Percentiles rank a stretch among this genome's conserved stretches.
Conservation (phyloP, 2,888 invertebrate genomes). For the Melanotus villosus region DNA sequence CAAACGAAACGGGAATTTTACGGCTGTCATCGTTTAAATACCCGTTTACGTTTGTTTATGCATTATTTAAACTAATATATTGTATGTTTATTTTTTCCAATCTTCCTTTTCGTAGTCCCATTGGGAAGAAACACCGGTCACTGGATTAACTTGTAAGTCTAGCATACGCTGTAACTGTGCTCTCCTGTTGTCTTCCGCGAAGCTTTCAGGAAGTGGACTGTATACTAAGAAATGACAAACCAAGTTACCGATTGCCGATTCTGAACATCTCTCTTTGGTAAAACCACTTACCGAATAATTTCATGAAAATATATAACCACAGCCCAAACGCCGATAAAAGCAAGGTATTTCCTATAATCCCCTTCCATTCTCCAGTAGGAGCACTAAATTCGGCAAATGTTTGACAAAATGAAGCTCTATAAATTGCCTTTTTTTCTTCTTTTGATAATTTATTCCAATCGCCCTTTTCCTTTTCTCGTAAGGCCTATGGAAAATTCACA, state of each 20-base stretch:
- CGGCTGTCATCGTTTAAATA: conserved; percentile 22
- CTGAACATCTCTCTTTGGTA: background rate
- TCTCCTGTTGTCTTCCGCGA: conserved; percentile 74
- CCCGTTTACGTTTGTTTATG: conserved; percentile 3
- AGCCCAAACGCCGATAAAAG: conserved; percentile 71
- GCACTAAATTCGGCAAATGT: conserved; percentile 79
- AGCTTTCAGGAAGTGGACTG: conserved; percentile 69
- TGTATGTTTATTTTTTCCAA: conserved; percentile 72
- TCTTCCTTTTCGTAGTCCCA: conserved; percentile 81
- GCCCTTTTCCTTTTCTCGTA: conserved; percentile 80
- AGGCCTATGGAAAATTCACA: conserved; percentile 67
- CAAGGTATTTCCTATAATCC: conserved; percentile 68
- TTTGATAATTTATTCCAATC: conserved; percentile 79
- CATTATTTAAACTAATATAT: conserved; percentile 8
- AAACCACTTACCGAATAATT: conserved; percentile 72
- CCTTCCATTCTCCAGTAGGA: conserved; percentile 79
- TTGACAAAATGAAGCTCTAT: conserved; percentile 79
- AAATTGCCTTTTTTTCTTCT: conserved; percentile 81
- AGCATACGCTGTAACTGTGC: conserved; percentile 75
- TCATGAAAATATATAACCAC: conserved; percentile 75
- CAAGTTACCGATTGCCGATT: too few species aligned
- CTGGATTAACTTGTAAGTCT: conserved; percentile 71
- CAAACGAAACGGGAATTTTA: conserved; percentile 14
- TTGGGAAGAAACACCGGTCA: conserved; percentile 75
- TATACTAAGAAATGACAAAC: conserved; percentile 58